These are phyloP conservation scores for Anisognathus igniventris DNA, from an alignment of 2,797 vertebrate species.

Conservation along the genomic window DNA sequence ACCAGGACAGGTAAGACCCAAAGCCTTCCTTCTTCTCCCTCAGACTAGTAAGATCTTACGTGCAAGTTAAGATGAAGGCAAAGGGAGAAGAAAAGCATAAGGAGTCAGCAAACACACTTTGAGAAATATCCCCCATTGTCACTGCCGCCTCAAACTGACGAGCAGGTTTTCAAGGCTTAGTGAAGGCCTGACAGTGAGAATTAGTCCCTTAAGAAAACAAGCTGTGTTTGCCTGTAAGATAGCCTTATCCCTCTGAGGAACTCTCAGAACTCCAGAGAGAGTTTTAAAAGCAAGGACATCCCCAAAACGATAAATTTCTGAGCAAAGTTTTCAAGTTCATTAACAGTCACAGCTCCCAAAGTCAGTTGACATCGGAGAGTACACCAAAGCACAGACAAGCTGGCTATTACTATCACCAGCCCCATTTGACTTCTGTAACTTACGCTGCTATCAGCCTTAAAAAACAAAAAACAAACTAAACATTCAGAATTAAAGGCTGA, in stretches of 20 bases:
- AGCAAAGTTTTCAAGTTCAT: neutral
- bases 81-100: neutral
- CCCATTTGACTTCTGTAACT: neutral
- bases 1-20: neutral
- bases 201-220: neutral
- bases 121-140: neutral
- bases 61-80: neutral
- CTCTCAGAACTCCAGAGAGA: neutral
- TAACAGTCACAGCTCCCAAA: neutral
- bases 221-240: neutral
- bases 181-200: neutral
- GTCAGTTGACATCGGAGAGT: neutral
- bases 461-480: neutral
- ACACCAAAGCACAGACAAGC: neutral
- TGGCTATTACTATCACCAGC: neutral
- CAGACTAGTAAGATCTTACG: neutral
- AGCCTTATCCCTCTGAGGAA: neutral
- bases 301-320: neutral
- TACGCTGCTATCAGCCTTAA: neutral
- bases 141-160: accelerated
- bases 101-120: neutral
- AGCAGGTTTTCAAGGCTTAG: neutral
- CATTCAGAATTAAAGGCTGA: neutral
- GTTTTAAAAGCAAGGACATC: neutral
- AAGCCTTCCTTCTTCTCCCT: neutral